Conservation (phyloP, 2,797 vertebrate species). For the Euphonia xanthogaster region DNA sequence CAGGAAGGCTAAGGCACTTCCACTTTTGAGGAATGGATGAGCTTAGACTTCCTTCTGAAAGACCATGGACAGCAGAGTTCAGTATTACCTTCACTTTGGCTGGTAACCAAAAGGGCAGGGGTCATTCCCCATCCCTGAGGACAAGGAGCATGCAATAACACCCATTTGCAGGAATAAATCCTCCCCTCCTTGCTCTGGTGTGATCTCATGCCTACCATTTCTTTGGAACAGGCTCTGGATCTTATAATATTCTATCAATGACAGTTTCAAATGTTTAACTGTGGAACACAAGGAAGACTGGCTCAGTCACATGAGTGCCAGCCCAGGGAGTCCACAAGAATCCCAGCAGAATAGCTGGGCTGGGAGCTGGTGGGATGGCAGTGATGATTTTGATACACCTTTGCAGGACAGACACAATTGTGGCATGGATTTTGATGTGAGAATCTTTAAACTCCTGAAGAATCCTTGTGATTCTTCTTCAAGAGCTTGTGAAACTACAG, state of each 20-base stretch:
- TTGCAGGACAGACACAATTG: not conserved
- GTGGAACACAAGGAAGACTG: not conserved
- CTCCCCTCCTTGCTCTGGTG: rapidly evolving
- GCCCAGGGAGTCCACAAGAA: not conserved
- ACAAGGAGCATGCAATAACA: not conserved
- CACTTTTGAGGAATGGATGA: not conserved
- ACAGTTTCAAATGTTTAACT: not conserved
- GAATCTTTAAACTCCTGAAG: not conserved
- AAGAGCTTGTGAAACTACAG: not conserved
- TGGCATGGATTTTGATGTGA: not conserved
- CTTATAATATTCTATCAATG: not conserved
- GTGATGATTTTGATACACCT: not conserved
- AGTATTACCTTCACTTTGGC: not conserved
- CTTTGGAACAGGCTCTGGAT: not conserved
- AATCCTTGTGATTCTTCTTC: not conserved
- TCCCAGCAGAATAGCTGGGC: not conserved
- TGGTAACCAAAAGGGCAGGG: not conserved
- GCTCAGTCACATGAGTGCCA: not conserved
- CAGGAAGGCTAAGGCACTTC: not conserved
- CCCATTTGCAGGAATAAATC: not conserved
- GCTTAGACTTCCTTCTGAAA: not conserved
- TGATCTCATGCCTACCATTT: not conserved
- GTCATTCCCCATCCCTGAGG: not conserved
- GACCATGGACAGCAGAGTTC: not conserved
- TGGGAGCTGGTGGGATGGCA: not conserved